phyloP scores from a whole-genome alignment of 2,888 invertebrate genomes.

The Panorpa germanica region DNA sequence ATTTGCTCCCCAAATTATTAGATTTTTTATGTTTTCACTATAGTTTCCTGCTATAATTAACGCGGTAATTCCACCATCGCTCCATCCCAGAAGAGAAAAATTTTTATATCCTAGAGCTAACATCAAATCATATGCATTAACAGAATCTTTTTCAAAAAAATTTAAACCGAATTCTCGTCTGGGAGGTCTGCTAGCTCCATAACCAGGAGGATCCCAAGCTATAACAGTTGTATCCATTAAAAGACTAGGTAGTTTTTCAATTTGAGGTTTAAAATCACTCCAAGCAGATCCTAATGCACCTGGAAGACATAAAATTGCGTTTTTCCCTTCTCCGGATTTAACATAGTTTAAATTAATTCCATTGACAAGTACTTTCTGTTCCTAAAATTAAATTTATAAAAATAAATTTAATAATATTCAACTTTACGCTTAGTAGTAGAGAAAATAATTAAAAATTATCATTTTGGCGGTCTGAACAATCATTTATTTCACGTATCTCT shows the following conservation, averaged over 20 bases:
- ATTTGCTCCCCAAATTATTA: constrained; percentile 63
- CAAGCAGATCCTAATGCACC: constrained; percentile 66
- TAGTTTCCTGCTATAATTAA: constrained; percentile 57
- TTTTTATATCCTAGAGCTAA: constrained; percentile 41
- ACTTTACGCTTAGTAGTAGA: too few relatives aligned
- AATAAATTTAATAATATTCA: constrained; percentile 1
- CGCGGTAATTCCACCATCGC: constrained; percentile 69
- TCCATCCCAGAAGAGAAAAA: constrained; percentile 74
- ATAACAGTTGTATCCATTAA: constrained; percentile 20
- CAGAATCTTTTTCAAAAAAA: constrained; percentile 60
- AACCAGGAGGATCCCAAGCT: constrained; percentile 77
- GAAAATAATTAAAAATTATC: too few relatives aligned
- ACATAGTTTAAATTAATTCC: constrained; percentile 40
- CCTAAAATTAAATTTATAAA: constrained; percentile 24
- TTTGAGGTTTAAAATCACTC: constrained; percentile 67
- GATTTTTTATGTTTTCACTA: constrained; percentile 42
- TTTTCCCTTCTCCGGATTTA: constrained; percentile 27
- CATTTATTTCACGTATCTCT: too few relatives aligned
- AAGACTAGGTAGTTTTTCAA: constrained; percentile 32
- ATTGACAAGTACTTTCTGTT: constrained; percentile 39
- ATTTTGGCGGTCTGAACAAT: too few relatives aligned
- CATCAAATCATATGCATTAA: constrained; percentile 50
- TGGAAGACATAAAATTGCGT: constrained; percentile 47
- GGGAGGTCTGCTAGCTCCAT: constrained; percentile 68
- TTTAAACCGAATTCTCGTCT: constrained; percentile 45